Evolutionary conservation across 2,113 vertebrate genomes (phyloP).

Genomic region (Falcunculus frontatus): DNA sequence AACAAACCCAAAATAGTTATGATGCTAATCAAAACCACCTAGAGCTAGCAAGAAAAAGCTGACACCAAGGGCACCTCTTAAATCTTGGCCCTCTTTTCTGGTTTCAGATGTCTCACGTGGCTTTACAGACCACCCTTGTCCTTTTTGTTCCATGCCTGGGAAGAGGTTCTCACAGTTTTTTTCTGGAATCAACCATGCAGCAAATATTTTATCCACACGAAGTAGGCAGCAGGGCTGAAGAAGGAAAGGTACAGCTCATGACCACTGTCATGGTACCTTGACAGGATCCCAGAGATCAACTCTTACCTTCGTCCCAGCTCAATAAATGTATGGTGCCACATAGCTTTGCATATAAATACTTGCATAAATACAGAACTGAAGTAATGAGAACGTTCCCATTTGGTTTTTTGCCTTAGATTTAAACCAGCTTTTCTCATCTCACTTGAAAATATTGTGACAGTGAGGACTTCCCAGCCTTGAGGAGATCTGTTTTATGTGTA

Average conservation of each 20-base stretch:
- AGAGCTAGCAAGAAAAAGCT: background rate
- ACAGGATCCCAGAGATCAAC: background rate
- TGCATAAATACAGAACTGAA: background rate
- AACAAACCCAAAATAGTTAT: background rate
- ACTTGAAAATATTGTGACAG: background rate
- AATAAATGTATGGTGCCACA: background rate
- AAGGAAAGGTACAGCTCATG: background rate
- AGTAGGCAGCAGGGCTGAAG: background rate
- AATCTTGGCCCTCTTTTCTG: background rate
- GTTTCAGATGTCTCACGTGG: background rate
- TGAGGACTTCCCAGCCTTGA: background rate
- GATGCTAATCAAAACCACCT: background rate
- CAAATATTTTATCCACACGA: background rate
- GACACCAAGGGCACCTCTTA: background rate
- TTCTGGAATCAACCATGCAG: background rate
- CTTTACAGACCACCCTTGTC: background rate
- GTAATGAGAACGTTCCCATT: background rate
- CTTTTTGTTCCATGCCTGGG: background rate
- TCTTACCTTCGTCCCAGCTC: background rate
- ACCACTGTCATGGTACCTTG: rapidly evolving
- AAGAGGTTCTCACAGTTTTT: background rate
- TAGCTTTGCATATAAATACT: background rate
- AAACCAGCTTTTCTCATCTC: background rate
- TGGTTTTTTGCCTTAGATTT: background rate
- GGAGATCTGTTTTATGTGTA: rapidly evolving